phyloP scores from a whole-genome alignment of 2,888 invertebrate species.

The Byasa hedistus region DNA sequence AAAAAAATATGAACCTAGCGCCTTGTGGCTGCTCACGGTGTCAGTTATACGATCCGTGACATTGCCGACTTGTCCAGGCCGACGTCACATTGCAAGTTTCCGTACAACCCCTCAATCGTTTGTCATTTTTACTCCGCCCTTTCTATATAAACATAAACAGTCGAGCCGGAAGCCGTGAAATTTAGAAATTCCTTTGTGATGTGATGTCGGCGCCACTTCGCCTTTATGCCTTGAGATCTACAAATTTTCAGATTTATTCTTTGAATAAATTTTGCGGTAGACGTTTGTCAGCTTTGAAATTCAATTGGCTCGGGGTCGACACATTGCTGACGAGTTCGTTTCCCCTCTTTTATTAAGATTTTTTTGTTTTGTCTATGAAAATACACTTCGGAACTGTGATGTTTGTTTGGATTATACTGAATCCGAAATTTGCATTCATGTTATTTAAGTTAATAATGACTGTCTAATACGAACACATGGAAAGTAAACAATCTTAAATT shows the following conservation, averaged over 20 bases:
- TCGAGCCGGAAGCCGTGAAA: constrained; percentile 77
- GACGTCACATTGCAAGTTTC: constrained; percentile 37
- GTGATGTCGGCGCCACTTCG: constrained; percentile 73
- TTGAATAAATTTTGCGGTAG: constrained; percentile 79
- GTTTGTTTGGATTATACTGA: constrained; percentile 27
- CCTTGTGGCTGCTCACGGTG: constrained; percentile 8
- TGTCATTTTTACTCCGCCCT: constrained; percentile 73
- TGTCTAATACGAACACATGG: neutral
- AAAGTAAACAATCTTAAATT: too few relatives aligned
- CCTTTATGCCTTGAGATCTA: constrained; percentile 76
- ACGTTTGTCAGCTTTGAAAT: constrained; percentile 78
- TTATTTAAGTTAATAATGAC: neutral
- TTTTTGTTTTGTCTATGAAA: constrained; percentile 50
- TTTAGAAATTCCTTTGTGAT: constrained; percentile 79
- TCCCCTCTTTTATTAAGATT: constrained; percentile 59
- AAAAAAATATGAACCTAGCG: neutral
- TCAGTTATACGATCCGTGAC: constrained; percentile 42
- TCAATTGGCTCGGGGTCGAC: constrained; percentile 77
- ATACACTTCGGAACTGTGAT: constrained; percentile 46
- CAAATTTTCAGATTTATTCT: constrained; percentile 81
- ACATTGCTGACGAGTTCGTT: constrained; percentile 73
- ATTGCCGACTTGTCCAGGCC: constrained; percentile 43
- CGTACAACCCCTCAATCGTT: constrained; percentile 54
- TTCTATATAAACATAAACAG: constrained; percentile 77
- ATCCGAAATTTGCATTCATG: neutral